Evolutionary conservation across 2,888 invertebrate species (phyloP).

Genomic region (Pandemis corylana): DNA sequence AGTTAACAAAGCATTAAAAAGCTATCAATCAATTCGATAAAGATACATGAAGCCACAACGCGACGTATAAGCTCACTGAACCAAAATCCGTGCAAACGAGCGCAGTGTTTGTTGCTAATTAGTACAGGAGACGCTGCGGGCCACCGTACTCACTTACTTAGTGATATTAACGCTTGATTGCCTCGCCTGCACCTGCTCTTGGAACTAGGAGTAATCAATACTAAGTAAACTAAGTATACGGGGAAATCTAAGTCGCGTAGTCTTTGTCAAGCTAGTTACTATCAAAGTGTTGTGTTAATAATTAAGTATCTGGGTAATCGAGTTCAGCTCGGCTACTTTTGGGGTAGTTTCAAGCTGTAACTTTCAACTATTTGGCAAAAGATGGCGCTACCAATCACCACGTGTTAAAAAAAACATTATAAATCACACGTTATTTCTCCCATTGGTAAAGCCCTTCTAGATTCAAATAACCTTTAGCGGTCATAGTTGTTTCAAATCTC

Average conservation of each 20-base stretch:
- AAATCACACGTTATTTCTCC: too few species aligned
- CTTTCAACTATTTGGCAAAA: too few species aligned
- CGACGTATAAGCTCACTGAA: not conserved
- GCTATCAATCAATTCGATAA: not conserved
- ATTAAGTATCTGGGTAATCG: not conserved
- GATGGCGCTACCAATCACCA: too few species aligned
- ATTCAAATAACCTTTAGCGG: too few species aligned
- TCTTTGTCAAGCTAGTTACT: not conserved
- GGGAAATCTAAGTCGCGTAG: not conserved
- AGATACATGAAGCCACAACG: not conserved
- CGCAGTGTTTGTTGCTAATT: constrained; percentile 15
- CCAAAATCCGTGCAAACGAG: not conserved
- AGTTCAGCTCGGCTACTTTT: too few species aligned
- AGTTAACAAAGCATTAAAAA: not conserved
- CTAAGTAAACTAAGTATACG: not conserved
- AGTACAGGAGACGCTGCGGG: constrained; percentile 7
- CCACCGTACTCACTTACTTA: constrained; percentile 10
- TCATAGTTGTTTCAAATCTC: too few species aligned
- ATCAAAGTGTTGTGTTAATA: not conserved
- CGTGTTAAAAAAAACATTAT: too few species aligned
- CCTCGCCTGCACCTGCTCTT: not conserved
- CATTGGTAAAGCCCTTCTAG: too few species aligned
- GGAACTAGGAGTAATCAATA: constrained; percentile 6
- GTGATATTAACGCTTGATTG: constrained; percentile 14
- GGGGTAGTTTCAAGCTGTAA: too few species aligned